Evolutionary conservation across 2,113 vertebrate species (phyloP).

Genomic region (Scopus umbretta): DNA sequence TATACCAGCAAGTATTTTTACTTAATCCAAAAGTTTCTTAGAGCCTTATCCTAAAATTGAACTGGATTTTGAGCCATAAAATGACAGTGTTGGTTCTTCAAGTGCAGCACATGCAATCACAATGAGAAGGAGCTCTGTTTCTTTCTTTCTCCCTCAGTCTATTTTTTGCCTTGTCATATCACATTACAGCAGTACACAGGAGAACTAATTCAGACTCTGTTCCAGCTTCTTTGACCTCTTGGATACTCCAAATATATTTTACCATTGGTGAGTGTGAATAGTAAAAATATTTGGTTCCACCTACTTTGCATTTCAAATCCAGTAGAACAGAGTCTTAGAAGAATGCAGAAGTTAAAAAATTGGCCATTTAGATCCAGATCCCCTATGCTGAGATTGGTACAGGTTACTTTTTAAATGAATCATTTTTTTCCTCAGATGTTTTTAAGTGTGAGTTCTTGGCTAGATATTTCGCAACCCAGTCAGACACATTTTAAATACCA

Average conservation of each 20-base stretch:
- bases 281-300: conserved; percentile 9
- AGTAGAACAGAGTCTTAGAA: background rate
- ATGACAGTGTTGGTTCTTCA: background rate
- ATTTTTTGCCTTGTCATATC: background rate
- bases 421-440: background rate
- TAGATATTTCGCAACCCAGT: conserved; percentile 30
- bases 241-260: conserved; percentile 21
- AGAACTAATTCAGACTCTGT: background rate
- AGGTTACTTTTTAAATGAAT: background rate
- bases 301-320: conserved; percentile 27
- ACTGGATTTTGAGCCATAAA: background rate
- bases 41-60: background rate
- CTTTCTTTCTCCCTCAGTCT: background rate
- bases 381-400: background rate
- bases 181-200: background rate
- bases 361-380: background rate
- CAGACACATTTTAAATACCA: background rate
- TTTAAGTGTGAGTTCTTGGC: background rate
- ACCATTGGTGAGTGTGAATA: background rate
- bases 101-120: background rate
- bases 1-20: background rate
- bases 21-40: background rate
- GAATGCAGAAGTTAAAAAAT: conserved; percentile 7
- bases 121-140: background rate
- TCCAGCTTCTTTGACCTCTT: conserved; percentile 7